Evolutionary conservation across 2,888 invertebrate genomes (phyloP).

Genomic region (Diarsia brunnea): DNA sequence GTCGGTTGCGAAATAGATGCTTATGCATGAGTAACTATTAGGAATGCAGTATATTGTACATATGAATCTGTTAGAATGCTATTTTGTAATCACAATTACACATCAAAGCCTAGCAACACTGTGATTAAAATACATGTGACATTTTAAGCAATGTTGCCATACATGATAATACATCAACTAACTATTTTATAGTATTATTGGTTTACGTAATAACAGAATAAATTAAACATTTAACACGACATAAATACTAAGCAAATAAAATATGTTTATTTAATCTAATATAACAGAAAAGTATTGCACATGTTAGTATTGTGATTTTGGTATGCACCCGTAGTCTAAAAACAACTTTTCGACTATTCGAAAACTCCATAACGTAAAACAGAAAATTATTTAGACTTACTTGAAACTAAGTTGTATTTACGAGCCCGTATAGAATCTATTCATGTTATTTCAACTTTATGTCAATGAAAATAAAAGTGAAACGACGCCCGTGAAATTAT

Average conservation of each 20-base stretch:
- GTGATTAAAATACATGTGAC: slow-evolving; percentile 17
- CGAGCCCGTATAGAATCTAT: not conserved
- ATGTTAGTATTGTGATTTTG: slow-evolving; percentile 20
- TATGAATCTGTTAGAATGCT: slow-evolving; percentile 22
- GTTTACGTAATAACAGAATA: slow-evolving; percentile 14
- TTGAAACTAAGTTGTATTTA: not conserved
- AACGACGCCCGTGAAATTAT: not conserved
- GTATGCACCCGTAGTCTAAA: slow-evolving; percentile 2
- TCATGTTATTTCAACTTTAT: slow-evolving; percentile 6
- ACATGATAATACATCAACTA: slow-evolving; percentile 1
- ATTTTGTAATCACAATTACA: slow-evolving; percentile 12
- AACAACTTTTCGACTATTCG: not conserved
- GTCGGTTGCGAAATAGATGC: slow-evolving; percentile 15
- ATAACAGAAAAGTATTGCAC: slow-evolving; percentile 47
- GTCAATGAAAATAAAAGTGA: not conserved
- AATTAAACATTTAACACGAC: slow-evolving; percentile 15
- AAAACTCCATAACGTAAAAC: slow-evolving; percentile 4
- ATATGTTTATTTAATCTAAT: slow-evolving; percentile 7
- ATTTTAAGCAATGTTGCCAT: slow-evolving; percentile 21
- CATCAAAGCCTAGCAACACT: slow-evolving; percentile 11
- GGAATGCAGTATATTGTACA: slow-evolving; percentile 35
- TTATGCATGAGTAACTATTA: slow-evolving; percentile 1
- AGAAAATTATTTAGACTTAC: not conserved
- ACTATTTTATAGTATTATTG: slow-evolving; percentile 10
- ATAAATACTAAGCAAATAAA: slow-evolving; percentile 25